These are phyloP conservation scores for Mustela lutreola DNA, from an alignment of 2,113 vertebrate genomes.

Conservation along the genomic window DNA sequence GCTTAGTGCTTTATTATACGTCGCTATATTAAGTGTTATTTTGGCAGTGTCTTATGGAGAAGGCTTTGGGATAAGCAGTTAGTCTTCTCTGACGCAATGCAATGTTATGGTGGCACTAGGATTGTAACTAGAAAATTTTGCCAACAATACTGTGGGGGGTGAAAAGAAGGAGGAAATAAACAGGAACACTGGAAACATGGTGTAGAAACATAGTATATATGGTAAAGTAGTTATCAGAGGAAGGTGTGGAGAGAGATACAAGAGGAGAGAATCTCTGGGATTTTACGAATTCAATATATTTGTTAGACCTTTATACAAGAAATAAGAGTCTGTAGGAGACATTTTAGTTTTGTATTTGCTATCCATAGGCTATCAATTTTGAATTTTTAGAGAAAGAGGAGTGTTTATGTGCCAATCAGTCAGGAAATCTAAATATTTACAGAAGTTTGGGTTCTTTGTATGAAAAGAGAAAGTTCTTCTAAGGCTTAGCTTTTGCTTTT, in stretches of 20 bases:
- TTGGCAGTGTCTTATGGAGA: conserved; percentile 4
- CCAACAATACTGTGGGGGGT: background rate
- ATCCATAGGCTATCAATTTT: conserved; percentile 13
- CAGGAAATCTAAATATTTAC: conserved; percentile 43
- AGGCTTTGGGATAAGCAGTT: conserved; percentile 16
- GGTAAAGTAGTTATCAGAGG: background rate
- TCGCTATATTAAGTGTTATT: background rate
- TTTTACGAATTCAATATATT: conserved; percentile 23
- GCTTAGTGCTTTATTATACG: background rate
- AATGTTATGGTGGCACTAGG: background rate
- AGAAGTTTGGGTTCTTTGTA: conserved; percentile 38
- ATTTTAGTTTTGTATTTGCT: conserved; percentile 57
- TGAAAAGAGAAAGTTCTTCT: background rate
- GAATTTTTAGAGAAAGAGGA: conserved; percentile 1
- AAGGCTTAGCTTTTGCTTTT: conserved; percentile 57
- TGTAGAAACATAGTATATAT: background rate
- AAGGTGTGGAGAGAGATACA: background rate
- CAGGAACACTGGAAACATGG: background rate
- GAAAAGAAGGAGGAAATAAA: background rate
- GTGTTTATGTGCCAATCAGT: background rate
- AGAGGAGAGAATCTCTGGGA: background rate
- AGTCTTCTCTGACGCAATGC: background rate
- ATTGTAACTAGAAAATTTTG: background rate
- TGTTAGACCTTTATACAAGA: background rate
- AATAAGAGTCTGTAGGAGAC: background rate